Conservation (phyloP, 2,797 vertebrate genomes). For the Acipenser oxyrinchus region DNA sequence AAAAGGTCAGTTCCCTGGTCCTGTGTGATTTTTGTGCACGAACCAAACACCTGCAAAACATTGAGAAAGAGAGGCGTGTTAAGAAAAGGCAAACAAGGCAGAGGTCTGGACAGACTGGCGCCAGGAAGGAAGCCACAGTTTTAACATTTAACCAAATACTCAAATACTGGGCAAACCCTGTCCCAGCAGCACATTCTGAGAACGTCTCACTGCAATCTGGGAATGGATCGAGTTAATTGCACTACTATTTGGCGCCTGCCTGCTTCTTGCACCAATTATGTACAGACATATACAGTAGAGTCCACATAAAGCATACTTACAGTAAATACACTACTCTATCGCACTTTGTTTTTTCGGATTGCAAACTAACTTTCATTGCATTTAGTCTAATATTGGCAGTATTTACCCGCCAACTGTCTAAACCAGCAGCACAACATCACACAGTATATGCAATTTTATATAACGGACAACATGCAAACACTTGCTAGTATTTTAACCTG, state of each 20-base stretch:
- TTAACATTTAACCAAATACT: conserved; percentile 96
- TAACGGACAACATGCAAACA: conserved; percentile 38
- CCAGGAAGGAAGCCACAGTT: conserved; percentile 94
- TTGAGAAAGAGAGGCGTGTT: conserved; percentile 83
- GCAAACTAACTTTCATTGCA: no score
- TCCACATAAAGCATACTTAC: no score
- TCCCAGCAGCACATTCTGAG: conserved; percentile 61
- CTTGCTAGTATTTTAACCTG: no score
- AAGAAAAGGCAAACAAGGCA: conserved; percentile 87
- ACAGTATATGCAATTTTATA: conserved; percentile 22
- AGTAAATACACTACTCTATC: no score
- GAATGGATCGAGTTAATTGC: conserved; percentile 66
- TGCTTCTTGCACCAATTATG: conserved; percentile 75
- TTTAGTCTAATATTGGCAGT: no score
- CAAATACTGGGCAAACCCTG: conserved; percentile 83
- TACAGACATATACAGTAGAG: conserved; percentile 28
- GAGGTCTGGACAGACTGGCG: conserved; percentile 95
- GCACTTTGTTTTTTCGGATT: no score
- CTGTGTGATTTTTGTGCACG: conserved; percentile 49
- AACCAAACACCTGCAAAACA: conserved; percentile 97
- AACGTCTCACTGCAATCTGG: conserved; percentile 56
- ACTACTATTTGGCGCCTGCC: conserved; percentile 69
- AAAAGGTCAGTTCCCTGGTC: conserved; percentile 56
- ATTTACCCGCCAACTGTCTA: no score
- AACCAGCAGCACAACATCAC: no score